Conservation (phyloP, 2,888 invertebrate species). For the Eurytoma adleriae region DNA sequence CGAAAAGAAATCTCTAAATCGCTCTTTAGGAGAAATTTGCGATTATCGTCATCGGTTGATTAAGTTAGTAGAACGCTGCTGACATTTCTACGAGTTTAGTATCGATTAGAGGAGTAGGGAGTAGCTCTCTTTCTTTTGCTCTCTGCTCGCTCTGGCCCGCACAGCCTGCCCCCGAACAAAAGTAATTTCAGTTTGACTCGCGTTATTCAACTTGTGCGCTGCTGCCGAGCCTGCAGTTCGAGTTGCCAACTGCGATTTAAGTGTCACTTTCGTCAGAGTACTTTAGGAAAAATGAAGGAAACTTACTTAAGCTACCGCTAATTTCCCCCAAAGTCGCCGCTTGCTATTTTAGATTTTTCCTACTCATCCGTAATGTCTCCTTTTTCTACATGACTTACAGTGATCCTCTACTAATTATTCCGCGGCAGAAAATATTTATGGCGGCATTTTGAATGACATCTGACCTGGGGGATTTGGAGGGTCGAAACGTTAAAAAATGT, state of each 20-base stretch:
- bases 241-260: constrained; percentile 29
- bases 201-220: constrained; percentile 41
- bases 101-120: constrained; percentile 40
- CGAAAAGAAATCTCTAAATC: no score
- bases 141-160: background rate
- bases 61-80: no score
- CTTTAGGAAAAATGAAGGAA: constrained; percentile 35
- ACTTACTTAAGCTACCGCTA: constrained; percentile 28
- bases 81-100: constrained; percentile 6
- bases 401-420: no score
- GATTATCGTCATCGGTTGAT: no score
- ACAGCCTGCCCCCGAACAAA: constrained; percentile 35
- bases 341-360: no score
- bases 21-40: no score
- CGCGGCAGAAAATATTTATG: no score
- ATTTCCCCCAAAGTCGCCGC: constrained; percentile 1
- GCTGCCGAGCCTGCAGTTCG: background rate
- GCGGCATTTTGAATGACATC: no score
- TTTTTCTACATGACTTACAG: no score
- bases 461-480: no score
- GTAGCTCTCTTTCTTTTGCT: background rate
- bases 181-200: constrained; percentile 46
- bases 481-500: no score
- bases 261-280: constrained; percentile 26
- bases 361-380: no score